Evolutionary conservation across 1,140 invertebrate species (phyloP).

Genomic region (Philotrypesis tridentata): DNA sequence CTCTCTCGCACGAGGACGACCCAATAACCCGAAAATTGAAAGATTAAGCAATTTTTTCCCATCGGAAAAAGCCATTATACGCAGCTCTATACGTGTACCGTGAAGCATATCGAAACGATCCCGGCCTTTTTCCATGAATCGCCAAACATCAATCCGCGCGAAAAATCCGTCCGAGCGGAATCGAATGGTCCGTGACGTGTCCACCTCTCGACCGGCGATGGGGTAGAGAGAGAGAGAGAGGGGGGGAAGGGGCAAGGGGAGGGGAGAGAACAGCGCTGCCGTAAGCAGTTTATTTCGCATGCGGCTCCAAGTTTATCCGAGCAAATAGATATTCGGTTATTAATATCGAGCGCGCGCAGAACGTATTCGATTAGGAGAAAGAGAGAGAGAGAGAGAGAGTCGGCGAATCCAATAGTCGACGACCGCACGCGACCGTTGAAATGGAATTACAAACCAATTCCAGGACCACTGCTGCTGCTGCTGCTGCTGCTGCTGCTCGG

Average conservation of each 20-base stretch:
- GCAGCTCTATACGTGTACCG: neutral
- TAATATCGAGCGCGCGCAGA: constrained; percentile 54
- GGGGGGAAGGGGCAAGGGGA: no score
- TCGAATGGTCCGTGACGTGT: neutral
- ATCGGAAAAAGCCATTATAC: constrained; percentile 26
- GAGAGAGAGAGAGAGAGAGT: constrained; percentile 42
- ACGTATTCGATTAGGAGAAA: constrained; percentile 56
- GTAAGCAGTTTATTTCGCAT: constrained; percentile 23
- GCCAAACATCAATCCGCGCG: constrained; percentile 3
- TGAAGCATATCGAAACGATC: neutral
- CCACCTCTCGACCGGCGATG: no score
- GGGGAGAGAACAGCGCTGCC: neutral
- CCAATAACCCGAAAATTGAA: constrained; percentile 8
- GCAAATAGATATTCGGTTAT: constrained; percentile 58
- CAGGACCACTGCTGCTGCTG: constrained; percentile 54
- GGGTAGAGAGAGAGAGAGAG: no score
- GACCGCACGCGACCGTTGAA: constrained; percentile 61
- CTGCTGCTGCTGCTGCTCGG: neutral
- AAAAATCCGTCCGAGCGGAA: neutral
- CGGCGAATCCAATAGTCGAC: constrained; percentile 56
- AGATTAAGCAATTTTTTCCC: constrained; percentile 13
- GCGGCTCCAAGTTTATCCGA: constrained; percentile 18
- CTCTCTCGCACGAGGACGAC: neutral
- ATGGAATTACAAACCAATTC: constrained; percentile 70
- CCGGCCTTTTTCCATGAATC: constrained; percentile 7